A percentile compares a stretch with the other conserved stretches of the same genome.
These are phyloP conservation scores for Flabesymbios commensalis DNA, from an alignment of 2,888 invertebrate species.

Conservation along the genomic window DNA sequence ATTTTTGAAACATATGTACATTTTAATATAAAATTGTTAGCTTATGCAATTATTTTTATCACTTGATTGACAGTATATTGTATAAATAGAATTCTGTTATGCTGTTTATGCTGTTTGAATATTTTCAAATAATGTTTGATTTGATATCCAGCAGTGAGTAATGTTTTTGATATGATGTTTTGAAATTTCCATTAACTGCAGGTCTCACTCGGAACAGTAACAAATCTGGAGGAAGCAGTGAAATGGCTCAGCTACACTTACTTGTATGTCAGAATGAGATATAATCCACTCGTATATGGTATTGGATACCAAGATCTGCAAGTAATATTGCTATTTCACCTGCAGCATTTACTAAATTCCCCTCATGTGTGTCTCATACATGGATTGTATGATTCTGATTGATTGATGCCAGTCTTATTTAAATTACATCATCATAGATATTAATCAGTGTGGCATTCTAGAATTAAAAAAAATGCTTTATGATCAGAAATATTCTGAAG, in stretches of 20 bases:
- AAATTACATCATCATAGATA: not conserved
- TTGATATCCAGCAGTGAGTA: no score
- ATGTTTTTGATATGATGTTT: no score
- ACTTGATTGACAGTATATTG: not conserved
- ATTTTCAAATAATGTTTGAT: no score
- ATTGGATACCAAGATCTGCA: conserved; percentile 66
- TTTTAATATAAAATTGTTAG: not conserved
- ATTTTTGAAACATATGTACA: no score
- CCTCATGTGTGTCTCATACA: no score
- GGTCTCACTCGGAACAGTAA: conserved; percentile 93
- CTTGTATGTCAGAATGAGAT: conserved; percentile 88
- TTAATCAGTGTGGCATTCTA: not conserved
- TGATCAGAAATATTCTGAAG: no score
- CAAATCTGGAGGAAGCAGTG: conserved; percentile 92
- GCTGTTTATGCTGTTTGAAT: no score
- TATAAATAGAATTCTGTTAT: not conserved
- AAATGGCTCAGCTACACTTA: conserved; percentile 98
- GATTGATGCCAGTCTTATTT: no score
- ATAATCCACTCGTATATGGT: conserved; percentile 84
- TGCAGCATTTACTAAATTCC: no score
- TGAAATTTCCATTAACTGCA: no score
- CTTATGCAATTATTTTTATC: not conserved
- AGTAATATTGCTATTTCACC: conserved; percentile 42
- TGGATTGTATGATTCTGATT: no score
- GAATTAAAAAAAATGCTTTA: no score